Evolutionary conservation across 2,888 invertebrate genomes (phyloP), one percentile per base, ranked within the genome.

Genomic region (Macaria liturata): DNA sequence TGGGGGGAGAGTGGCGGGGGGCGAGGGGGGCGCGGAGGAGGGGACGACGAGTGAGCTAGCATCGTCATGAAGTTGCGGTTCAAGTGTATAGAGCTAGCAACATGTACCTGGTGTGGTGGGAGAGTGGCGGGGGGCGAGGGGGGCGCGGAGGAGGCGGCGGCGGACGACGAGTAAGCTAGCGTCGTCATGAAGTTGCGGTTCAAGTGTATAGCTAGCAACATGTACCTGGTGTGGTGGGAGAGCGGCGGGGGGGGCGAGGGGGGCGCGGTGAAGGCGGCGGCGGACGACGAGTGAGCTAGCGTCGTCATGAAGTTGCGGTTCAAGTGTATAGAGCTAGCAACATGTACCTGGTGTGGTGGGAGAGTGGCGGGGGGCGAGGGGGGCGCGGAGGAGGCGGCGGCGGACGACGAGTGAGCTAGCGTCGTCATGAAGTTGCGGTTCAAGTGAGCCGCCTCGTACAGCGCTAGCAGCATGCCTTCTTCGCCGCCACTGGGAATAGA

Each of bases 21-120:
- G 96, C n/a, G 96, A 96, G 3, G 96, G n/a, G 96, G 96, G 96
- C 45, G 96, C 95, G 75, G 96, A 96, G 0, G 93, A 93, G 32
- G 95, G n/a, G 96, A 95, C 70, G 97, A 96, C 0, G 97, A 97
- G 76, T 98, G 98, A 3, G 98, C 98, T 63, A 99, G 86, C 0
- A 98, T 98, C 48, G 98, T 98, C 78, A 99, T 98, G 84, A 99
- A 99, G 91, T 98, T 98, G 62, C 99, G 94, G 88, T 99, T 99
- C 50, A 99, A 92, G 86, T 99, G 99, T 99, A 99, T 49, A 99
- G 92, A 0, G 98, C 98, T 57, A 99, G 88, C 43, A 99, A 87
- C 71, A 98, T 94, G 7, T 98, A 64, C 66, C 65, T 66, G 57
- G 39, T 91, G 91, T 5, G 89, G 91, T n/a, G 92, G 93, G 65